Evolutionary conservation across 2,888 invertebrate species (phyloP), one percentile per base, ranked within the genome.

Genomic region (Coremacera marginata): DNA sequence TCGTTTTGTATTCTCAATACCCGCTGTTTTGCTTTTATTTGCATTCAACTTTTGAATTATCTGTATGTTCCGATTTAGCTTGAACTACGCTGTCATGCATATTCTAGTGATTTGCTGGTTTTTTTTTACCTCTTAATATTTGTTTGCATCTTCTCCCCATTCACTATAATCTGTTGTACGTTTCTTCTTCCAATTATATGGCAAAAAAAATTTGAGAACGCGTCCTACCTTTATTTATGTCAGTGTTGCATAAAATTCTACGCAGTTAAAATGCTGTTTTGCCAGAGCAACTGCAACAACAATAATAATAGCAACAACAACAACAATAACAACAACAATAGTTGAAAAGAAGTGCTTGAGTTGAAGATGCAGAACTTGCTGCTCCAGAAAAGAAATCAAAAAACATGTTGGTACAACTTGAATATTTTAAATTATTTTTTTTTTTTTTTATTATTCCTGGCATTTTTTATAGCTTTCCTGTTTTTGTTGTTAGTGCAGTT

Each of bases 151-250:
- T 27, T 60, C 16, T 25, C 11, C 16, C 19, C 27, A 60, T n/a
- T 14, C 44, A 44, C 44, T 44, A 44, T 44, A 44, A 44, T 44
- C 11, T 44, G 44, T 37, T 37, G 8, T 44, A 3, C 14, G 11
- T 3, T 44, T 44, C 37, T 37, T 37, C 27, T 60, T 19, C 2
- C 60, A 60, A 60, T 60, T 60, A 60, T 60, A 60, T 60, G 25
- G 14, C 9, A 22, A 55, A 25, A 27, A 31, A 57, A 22, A 60
- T 27, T 60, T 60, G 25, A 22, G 60, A 27, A 60, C 60, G 27
- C 25, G 60, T 60, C 60, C 25, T 60, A 27, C 60, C 60, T 60
- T 60, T 60, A 60, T 60, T 60, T 60, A 14, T 60, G 60, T 22
- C 60, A 22, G 60, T 27, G 60, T 60, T 60, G 60, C 25, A 60